A percentile compares a stretch with the other conserved stretches of the same genome.
Evolutionary conservation across 2,797 vertebrate genomes (phyloP).

Genomic region (Alca torda): DNA sequence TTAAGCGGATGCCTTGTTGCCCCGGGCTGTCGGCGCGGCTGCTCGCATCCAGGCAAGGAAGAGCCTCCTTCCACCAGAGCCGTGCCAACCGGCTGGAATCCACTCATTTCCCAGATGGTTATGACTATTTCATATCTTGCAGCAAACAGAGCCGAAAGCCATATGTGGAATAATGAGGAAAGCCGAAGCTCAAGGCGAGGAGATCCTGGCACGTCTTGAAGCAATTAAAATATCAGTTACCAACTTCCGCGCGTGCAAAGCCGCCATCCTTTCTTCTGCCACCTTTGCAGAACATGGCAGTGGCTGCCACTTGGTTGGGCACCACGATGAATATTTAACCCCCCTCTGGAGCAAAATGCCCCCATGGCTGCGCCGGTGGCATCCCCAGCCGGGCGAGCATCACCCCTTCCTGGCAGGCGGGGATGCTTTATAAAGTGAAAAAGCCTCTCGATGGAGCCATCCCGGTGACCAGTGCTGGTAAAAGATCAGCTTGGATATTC

Average conservation of each 20-base stretch:
- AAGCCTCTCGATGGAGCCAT: background rate
- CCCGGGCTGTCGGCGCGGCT: rapidly evolving
- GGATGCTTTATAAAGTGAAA: background rate
- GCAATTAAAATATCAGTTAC: background rate
- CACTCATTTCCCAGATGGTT: background rate
- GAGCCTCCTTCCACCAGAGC: background rate
- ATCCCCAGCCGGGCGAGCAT: background rate
- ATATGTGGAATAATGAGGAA: background rate
- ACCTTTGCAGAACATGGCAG: background rate
- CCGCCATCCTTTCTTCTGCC: background rate
- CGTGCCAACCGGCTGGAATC: rapidly evolving
- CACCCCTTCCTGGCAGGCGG: rapidly evolving
- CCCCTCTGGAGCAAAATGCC: background rate
- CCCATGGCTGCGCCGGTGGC: rapidly evolving
- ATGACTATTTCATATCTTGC: background rate
- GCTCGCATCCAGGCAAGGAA: background rate
- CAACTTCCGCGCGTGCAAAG: background rate
- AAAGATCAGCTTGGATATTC: background rate
- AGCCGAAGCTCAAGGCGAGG: background rate
- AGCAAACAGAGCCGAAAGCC: background rate
- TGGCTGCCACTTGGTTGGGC: background rate
- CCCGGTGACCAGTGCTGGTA: rapidly evolving
- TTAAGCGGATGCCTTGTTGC: background rate
- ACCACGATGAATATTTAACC: background rate
- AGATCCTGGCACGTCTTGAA: background rate